phyloP scores from a whole-genome alignment of 2,113 vertebrate genomes.

The Mus pahari region DNA sequence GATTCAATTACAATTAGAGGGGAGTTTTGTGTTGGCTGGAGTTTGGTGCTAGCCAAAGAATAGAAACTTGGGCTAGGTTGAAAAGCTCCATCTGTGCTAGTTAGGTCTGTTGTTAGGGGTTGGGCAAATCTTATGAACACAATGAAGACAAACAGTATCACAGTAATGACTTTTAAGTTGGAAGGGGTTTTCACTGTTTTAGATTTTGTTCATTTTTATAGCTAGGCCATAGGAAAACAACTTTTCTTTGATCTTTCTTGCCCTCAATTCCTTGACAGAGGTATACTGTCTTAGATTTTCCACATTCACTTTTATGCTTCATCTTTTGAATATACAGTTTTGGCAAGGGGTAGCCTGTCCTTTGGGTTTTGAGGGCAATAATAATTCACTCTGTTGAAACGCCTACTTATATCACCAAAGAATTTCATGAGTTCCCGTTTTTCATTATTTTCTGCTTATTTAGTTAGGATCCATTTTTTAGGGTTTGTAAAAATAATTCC shows the following conservation, averaged over 20 bases:
- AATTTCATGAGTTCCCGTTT: not conserved
- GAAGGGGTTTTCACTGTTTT: not conserved
- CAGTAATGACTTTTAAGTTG: not conserved
- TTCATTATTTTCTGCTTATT: not conserved
- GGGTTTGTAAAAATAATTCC: not conserved
- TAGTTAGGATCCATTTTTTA: not conserved
- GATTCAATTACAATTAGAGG: conserved; percentile 86
- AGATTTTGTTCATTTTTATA: conserved; percentile 11
- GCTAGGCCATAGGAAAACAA: not conserved
- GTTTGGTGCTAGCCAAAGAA: conserved; percentile 81
- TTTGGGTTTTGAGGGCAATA: conserved; percentile 16
- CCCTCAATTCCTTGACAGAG: not conserved
- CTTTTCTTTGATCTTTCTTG: not conserved
- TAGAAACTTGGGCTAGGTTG: conserved; percentile 71
- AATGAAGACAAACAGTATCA: not conserved
- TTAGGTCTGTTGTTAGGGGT: conserved; percentile 68
- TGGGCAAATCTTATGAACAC: conserved; percentile 55
- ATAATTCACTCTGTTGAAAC: not conserved
- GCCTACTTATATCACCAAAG: not conserved
- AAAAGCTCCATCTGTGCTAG: conserved; percentile 87
- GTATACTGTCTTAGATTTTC: not conserved
- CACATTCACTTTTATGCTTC: not conserved
- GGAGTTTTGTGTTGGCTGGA: conserved; percentile 82
- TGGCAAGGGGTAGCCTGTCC: not conserved
- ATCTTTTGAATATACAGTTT: not conserved